A percentile compares a stretch with the other conserved stretches of the same genome.
These are phyloP conservation scores for Drosophila neutralis DNA, from an alignment of 2,888 invertebrate species.

Conservation along the genomic window DNA sequence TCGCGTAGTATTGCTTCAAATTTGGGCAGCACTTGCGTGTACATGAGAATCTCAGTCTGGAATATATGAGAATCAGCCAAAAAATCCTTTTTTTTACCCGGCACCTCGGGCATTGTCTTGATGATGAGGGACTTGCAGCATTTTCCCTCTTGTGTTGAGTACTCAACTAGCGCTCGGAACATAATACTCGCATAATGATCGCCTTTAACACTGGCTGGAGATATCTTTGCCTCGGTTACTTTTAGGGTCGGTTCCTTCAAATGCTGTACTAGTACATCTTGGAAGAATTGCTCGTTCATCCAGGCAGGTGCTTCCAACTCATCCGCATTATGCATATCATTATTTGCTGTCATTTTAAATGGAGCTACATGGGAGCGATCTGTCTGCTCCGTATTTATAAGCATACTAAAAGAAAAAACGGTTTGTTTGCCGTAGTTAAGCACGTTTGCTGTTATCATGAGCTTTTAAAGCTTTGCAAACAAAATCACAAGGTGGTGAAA, in stretches of 20 bases:
- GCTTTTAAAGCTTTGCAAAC: slow-evolving; percentile 3
- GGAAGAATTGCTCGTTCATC: slow-evolving; percentile 29
- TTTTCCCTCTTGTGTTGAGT: slow-evolving; percentile 41
- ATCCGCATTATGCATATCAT: slow-evolving; percentile 27
- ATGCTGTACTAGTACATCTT: slow-evolving; percentile 8
- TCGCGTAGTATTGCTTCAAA: slow-evolving; percentile 65
- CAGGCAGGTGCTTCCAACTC: slow-evolving; percentile 36
- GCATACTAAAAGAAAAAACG: slow-evolving; percentile 5
- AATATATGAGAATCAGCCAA: slow-evolving; percentile 63
- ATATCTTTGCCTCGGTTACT: slow-evolving; percentile 32
- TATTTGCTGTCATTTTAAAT: slow-evolving; percentile 20
- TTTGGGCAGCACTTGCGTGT: slow-evolving; percentile 71
- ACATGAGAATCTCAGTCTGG: slow-evolving; percentile 76
- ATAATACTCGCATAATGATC: slow-evolving; percentile 75
- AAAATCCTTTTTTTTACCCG: slow-evolving; percentile 69
- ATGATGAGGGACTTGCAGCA: slow-evolving; percentile 60
- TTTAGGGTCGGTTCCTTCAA: slow-evolving; percentile 26
- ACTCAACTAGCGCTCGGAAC: slow-evolving; percentile 59
- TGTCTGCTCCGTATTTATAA: not conserved
- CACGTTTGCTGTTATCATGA: not conserved
- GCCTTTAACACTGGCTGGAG: slow-evolving; percentile 62
- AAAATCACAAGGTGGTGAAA: slow-evolving; percentile 13
- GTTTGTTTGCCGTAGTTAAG: slow-evolving; percentile 7
- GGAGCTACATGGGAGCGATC: not conserved
- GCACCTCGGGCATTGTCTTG: slow-evolving; percentile 74